These are phyloP conservation scores for Oreochromis grahami DNA, from an alignment of 2,797 vertebrate species.

Conservation along the genomic window DNA sequence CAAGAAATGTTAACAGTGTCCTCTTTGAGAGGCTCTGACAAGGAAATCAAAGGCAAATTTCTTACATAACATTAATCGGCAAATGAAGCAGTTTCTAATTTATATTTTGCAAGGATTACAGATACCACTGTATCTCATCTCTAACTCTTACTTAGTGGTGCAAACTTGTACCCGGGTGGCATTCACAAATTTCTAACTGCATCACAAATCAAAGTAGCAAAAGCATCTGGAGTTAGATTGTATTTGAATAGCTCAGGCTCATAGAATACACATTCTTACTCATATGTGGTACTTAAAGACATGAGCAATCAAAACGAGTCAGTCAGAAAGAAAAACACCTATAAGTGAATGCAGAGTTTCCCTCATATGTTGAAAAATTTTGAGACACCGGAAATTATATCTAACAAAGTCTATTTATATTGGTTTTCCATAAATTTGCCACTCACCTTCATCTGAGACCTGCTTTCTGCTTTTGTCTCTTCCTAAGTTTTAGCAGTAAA, in stretches of 20 bases:
- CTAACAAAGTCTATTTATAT: background rate
- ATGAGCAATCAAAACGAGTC: background rate
- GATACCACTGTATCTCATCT: background rate
- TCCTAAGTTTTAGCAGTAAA: background rate
- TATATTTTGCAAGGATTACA: background rate
- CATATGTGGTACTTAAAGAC: background rate
- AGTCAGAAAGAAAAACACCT: background rate
- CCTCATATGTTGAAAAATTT: background rate
- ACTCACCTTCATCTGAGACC: background rate
- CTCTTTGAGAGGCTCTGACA: background rate
- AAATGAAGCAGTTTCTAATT: background rate
- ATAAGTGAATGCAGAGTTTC: background rate
- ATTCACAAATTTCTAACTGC: background rate
- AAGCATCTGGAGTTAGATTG: background rate
- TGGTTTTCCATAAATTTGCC: background rate
- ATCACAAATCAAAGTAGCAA: background rate
- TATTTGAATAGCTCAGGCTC: background rate
- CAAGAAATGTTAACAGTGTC: background rate
- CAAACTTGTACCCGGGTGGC: background rate
- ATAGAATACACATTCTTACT: background rate
- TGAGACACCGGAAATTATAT: background rate
- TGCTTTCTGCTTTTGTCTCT: background rate
- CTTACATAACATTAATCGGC: background rate
- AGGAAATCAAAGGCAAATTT: background rate
- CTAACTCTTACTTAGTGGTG: background rate